Evolutionary conservation across 2,113 vertebrate species (phyloP), one percentile per base, ranked within the genome.

Genomic region (Lontra canadensis): DNA sequence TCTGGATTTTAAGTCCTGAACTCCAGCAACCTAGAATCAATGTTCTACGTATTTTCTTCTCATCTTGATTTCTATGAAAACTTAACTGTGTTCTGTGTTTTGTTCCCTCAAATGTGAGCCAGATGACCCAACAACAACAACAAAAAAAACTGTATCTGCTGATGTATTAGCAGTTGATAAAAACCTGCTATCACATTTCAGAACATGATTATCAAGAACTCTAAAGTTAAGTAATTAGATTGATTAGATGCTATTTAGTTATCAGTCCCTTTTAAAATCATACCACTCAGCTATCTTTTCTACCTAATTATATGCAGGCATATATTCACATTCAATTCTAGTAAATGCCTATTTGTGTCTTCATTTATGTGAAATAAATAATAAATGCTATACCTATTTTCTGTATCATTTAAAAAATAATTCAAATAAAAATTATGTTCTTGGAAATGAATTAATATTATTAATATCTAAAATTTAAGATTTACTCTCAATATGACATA

Each of bases 81-180:
- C 23, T 31, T n/a, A 87, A 71, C 15, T 87, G 18, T 87, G 14
- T 87, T 36, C 39, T 93, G 12, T 94, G 15, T 71, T 91, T 79
- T 26, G 42, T 15, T 87, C 59, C 17, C 34, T 87, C 47, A 87
- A 73, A 78, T 57, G 11, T 79, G 31, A 94, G 26, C 36, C 71
- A 71, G 14, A 47, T 26, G 4, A 65, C 26, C 47, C 39, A 36
- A 83, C 49, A 65, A 52, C 47, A 49, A 49, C 47, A 49, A 13
- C 36, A 36, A 17, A 52, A 55, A 21, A 96, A 81, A 90, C 59
- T 10, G 44, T 81, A 92, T 42, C 26, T 92, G 52, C 14, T 52
- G n/a, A 69, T 81, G 23, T n/a, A 26, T 87, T 90, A 42, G 39
- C 82, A 93, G 17, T 80, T 90, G 7, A 94, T 52, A 96, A 95